Base-by-base conservation (phyloP, 2,888 invertebrate species). In the Yponomeuta cagnagella region DNA sequence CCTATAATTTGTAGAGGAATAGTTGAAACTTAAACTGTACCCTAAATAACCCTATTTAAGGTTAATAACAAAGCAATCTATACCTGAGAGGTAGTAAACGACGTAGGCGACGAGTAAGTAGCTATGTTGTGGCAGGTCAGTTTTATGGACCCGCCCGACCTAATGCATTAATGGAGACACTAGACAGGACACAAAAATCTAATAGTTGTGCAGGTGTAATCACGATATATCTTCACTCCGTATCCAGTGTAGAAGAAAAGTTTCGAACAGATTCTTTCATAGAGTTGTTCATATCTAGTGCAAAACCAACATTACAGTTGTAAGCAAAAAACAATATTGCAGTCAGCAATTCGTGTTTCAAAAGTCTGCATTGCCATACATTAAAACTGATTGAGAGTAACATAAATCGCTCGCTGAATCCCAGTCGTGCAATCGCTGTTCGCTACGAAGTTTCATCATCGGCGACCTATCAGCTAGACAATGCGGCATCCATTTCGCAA, bases 401-500 rank as follows among this genome's bases (percentile, higher is more conserved):
- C 75, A 72, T 72, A 73, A 72, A 71, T 71, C 71, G 75, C 73
- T 71, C 72, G 70, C 67, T 63, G n/a, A 43, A 30, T 37, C 65
- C 30, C 31, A 30, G 65, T 23, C 65, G 33, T 65, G 65, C 68
- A 33, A 48, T 48, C 9, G 68, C n/a, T 58, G 48, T n/a, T 23
- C 15, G 37, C 48, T 30, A 10, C 23, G 52, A 68, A 30, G 43
- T 48, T 48, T 68, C 68, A 9, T 84, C 82, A 87, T 80, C 74
- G 73, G 76, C 75, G 73, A 79, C 80, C 80, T 80, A 81, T 83
- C 79, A 80, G 78, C 77, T 80, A 86, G 83, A 90, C 90, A 88
- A 87, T 86, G 81, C 83, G 82, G 88, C 84, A 84, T 88, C 86
- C 82, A 86, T 89, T 88, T 88, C 88, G 83, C 85, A 89, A 89